These are phyloP conservation scores for Hylaeus volcanicus DNA, from an alignment of 1,140 invertebrate genomes.

Conservation along the genomic window DNA sequence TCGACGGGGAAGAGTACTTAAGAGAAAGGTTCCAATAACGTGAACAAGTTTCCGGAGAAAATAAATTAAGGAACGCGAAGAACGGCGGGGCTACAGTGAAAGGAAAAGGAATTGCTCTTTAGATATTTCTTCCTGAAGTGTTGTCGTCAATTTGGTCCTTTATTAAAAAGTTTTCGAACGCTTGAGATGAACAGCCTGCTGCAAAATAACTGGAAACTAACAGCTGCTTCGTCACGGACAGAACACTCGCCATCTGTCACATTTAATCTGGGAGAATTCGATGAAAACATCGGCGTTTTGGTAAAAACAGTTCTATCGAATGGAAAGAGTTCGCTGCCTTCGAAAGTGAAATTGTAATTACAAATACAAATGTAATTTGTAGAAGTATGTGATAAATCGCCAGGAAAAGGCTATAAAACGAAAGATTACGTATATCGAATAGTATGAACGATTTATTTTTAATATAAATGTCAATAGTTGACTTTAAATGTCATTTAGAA, in stretches of 20 bases:
- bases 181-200: background rate
- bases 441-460: too few species aligned
- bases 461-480: too few species aligned
- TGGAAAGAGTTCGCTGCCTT: too few species aligned
- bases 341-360: too few species aligned
- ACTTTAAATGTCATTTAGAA: too few species aligned
- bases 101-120: constrained; percentile 32
- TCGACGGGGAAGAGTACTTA: background rate
- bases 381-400: too few species aligned
- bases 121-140: constrained; percentile 40
- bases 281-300: background rate
- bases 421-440: too few species aligned
- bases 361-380: too few species aligned
- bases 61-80: constrained; percentile 1
- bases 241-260: background rate
- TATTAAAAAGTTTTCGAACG: constrained; percentile 43
- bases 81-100: background rate
- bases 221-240: constrained; percentile 7
- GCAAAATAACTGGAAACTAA: constrained; percentile 18
- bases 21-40: constrained; percentile 20
- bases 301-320: background rate
- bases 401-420: too few species aligned
- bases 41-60: constrained; percentile 8
- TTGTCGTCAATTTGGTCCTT: constrained; percentile 45
- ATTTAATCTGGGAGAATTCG: background rate